phyloP scores from a whole-genome alignment of 2,888 invertebrate species.

The Sarcophaga rosellei region DNA sequence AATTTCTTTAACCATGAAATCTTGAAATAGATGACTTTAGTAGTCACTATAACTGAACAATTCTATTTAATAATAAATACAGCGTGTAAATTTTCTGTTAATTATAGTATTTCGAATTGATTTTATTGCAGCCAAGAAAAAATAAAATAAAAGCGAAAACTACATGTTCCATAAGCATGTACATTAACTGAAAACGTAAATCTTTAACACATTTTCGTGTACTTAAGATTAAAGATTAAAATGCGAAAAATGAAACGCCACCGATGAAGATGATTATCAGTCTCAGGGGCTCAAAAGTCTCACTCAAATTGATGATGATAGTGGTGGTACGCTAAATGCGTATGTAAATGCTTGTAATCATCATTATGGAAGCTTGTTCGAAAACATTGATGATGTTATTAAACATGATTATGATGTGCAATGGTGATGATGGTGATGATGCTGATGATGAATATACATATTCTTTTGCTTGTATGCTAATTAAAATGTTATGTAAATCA shows the following conservation, averaged over 20 bases:
- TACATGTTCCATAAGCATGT: no score
- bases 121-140: no score
- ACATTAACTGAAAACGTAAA: slow-evolving; percentile 5
- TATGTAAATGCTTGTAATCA: background rate
- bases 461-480: slow-evolving; percentile 50
- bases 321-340: background rate
- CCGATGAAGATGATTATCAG: background rate
- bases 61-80: no score
- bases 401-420: background rate
- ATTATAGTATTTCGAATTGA: no score
- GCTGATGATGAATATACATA: slow-evolving; percentile 35
- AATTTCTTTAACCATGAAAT: no score
- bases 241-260: background rate
- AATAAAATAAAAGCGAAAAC: background rate
- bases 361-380: slow-evolving; percentile 17
- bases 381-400: slow-evolving; percentile 6
- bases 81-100: no score
- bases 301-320: background rate
- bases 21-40: no score
- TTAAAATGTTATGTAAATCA: slow-evolving; percentile 68
- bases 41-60: no score
- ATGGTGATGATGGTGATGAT: slow-evolving; percentile 17
- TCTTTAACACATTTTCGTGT: slow-evolving; percentile 39
- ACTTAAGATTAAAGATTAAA: slow-evolving; percentile 65
- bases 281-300: no score